Base-by-base conservation (phyloP, 2,888 invertebrate species). In the Drosophila yooni region DNA sequence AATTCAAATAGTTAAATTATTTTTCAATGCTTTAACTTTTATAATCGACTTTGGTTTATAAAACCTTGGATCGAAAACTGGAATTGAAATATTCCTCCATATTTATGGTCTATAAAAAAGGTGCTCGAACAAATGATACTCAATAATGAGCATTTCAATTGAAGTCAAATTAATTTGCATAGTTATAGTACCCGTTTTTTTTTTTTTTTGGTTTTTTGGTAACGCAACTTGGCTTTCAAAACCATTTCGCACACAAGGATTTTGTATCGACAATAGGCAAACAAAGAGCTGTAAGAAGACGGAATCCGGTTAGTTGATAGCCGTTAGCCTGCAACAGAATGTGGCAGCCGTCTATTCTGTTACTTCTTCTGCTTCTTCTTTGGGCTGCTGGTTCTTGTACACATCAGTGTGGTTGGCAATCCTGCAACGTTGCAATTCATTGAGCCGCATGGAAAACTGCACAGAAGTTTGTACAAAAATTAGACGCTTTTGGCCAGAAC, bases 401-500 rank as follows among this genome's bases (percentile, higher is more conserved):
- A 25, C 33, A 21, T 31, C 21, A 15, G 40, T 40, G 31, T 21
- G 21, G 21, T 8, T 36, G 18, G 36, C 36, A 27, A 54, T 27
- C 15, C 4, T 46, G 7, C 33, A 21, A 38, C 10, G 27, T 27
- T 58, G 56, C 62, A 61, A 74, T 34, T 57, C 79, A 74, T 51
- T 77, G 51, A 48, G 63, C 66, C 74, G 61, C 62, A 67, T 66
- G 51, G 43, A 31, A 69, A 74, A 60, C 46, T 70, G 51, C 60
- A 43, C 58, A 63, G 56, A 82, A 70, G 65, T 78, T 78, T 80
- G 81, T 68, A 69, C 78, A 70, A 75, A 85, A 85, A 83, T 85
- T 81, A 81, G 75, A 64, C 57, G 70, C 67, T 74, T 80, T 75
- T 38, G 65, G 69, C 51, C 50, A 65, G 73, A 74, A 69, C 57